Evolutionary conservation across 2,797 vertebrate species (phyloP).

Genomic region (Geotrypetes seraphini): DNA sequence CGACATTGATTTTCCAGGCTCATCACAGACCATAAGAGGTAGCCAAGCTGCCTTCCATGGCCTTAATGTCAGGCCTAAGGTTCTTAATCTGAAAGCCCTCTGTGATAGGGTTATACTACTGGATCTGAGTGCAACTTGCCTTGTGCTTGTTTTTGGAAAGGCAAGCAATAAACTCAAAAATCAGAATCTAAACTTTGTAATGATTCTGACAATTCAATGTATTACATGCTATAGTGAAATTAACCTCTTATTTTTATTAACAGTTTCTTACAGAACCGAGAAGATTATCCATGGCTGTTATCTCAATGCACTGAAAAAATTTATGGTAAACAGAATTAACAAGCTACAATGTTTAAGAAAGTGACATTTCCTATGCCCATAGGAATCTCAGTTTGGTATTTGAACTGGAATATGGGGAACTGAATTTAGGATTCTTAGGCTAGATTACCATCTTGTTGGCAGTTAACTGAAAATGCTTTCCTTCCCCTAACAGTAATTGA

Average conservation of each 20-base stretch:
- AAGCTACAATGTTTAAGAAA: slow-evolving; percentile 39
- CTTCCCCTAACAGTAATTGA: slow-evolving; percentile 40
- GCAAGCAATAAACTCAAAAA: too few species aligned
- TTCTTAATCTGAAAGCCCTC: too few species aligned
- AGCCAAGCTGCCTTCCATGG: too few species aligned
- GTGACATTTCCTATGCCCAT: slow-evolving; percentile 49
- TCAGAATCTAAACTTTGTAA: too few species aligned
- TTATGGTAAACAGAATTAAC: slow-evolving; percentile 40
- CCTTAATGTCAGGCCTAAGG: too few species aligned
- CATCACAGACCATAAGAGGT: too few species aligned
- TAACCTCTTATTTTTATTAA: slow-evolving; percentile 43
- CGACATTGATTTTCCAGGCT: too few species aligned
- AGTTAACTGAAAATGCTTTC: slow-evolving; percentile 35
- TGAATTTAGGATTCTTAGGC: slow-evolving; percentile 31
- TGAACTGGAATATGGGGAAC: slow-evolving; percentile 19
- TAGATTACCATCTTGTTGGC: slow-evolving; percentile 24
- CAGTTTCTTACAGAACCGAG: slow-evolving; percentile 32
- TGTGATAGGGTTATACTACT: too few species aligned
- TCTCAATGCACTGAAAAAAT: slow-evolving; percentile 30
- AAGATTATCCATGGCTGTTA: slow-evolving; percentile 29
- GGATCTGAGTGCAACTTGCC: too few species aligned
- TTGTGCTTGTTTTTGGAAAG: too few species aligned
- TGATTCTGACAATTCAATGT: too few species aligned
- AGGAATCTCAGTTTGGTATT: slow-evolving; percentile 31
- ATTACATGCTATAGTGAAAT: slow-evolving; percentile 35